Conservation (phyloP, 2,888 invertebrate genomes). For the Trichogramma evanescens region DNA sequence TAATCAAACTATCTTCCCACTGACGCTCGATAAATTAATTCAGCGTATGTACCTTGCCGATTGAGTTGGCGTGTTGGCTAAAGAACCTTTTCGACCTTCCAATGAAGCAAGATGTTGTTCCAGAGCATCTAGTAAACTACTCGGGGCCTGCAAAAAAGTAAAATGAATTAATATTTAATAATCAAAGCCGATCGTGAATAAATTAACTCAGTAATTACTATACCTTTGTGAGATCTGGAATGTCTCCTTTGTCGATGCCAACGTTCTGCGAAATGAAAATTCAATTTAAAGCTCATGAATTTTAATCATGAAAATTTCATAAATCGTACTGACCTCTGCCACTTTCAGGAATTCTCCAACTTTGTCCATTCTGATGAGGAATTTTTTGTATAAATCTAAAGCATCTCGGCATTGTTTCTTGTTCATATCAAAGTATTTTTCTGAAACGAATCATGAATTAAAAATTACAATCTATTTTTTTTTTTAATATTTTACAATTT, state of each 20-base stretch:
- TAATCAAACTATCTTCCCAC: conserved; percentile 15
- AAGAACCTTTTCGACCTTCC: conserved; percentile 86
- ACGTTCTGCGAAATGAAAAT: conserved; percentile 59
- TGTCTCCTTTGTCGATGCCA: conserved; percentile 97
- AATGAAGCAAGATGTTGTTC: conserved; percentile 90
- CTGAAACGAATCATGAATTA: conserved; percentile 46
- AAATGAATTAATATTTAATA: too few relatives aligned
- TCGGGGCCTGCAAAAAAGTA: conserved; percentile 63
- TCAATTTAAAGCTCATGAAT: neutral
- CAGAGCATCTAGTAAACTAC: conserved; percentile 91
- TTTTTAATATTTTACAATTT: neutral
- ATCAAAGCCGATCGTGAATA: too few relatives aligned
- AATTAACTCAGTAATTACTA: neutral
- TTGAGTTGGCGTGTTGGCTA: conserved; percentile 80
- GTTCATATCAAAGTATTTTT: conserved; percentile 99
- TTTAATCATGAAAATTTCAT: neutral
- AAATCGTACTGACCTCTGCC: conserved; percentile 53
- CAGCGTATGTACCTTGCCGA: conserved; percentile 61
- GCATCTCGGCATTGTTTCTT: conserved; percentile 98
- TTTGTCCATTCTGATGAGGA: conserved; percentile 95
- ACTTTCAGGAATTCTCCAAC: conserved; percentile 96
- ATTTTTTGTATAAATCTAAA: conserved; percentile 96
- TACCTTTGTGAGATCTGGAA: conserved; percentile 92
- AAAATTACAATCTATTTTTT: neutral
- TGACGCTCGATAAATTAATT: conserved; percentile 14